These are phyloP conservation scores for Tetramorium alpestre DNA, from an alignment of 1,140 invertebrate genomes.

Conservation along the genomic window DNA sequence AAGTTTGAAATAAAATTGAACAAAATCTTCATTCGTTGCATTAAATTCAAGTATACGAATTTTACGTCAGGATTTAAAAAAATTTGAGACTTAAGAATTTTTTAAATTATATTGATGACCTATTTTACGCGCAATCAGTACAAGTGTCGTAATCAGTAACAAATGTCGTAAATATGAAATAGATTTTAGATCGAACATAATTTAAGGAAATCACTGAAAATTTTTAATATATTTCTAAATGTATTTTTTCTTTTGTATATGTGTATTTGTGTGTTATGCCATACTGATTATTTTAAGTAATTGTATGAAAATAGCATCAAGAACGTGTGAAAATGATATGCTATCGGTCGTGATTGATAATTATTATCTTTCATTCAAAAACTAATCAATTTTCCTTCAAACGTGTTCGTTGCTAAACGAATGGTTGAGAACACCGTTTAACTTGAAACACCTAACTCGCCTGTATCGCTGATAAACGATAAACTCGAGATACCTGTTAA, in stretches of 20 bases:
- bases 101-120: too few relatives aligned
- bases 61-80: neutral
- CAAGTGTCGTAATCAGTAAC: neutral
- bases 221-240: neutral
- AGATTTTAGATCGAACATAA: neutral
- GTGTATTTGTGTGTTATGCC: neutral
- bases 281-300: neutral
- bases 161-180: neutral
- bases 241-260: neutral
- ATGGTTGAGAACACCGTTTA: neutral
- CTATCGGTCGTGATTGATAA: neutral
- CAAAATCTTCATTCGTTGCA: neutral
- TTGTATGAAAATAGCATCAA: neutral
- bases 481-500: slow-evolving; percentile 1
- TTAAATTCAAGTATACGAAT: neutral
- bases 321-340: slow-evolving; percentile 17
- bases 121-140: neutral
- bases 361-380: slow-evolving; percentile 19
- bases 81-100: neutral
- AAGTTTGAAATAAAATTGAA: neutral
- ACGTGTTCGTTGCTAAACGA: neutral
- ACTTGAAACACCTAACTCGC: neutral
- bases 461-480: slow-evolving; percentile 9
- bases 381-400: neutral
- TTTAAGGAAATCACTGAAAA: neutral